phyloP scores from a whole-genome alignment of 1,140 invertebrate species.

The Bombus pascuorum region DNA sequence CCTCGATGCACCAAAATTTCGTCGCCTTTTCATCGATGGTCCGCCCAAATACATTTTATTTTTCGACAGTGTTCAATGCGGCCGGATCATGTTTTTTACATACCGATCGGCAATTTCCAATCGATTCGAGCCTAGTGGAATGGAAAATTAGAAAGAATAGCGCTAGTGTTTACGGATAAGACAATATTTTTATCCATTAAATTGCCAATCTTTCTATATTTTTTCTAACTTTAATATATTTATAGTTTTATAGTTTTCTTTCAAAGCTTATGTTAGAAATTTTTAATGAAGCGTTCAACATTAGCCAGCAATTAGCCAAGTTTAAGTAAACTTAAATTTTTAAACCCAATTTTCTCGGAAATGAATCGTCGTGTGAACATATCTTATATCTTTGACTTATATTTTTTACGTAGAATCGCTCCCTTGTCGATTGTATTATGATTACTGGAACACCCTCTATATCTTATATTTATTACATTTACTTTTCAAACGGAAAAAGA shows the following conservation, averaged over 20 bases:
- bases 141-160: slow-evolving; percentile 14
- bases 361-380: too few relatives aligned
- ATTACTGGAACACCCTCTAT: too few relatives aligned
- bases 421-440: too few relatives aligned
- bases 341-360: too few relatives aligned
- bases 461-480: background rate
- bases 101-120: slow-evolving; percentile 9
- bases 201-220: too few relatives aligned
- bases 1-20: slow-evolving; percentile 47
- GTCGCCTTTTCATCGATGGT: slow-evolving; percentile 41
- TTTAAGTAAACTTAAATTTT: too few relatives aligned
- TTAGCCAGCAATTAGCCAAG: too few relatives aligned
- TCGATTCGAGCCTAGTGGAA: slow-evolving; percentile 29
- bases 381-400: too few relatives aligned
- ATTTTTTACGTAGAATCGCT: too few relatives aligned
- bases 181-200: too few relatives aligned
- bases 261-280: too few relatives aligned
- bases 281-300: too few relatives aligned
- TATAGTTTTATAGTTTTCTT: background rate
- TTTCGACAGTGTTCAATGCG: background rate
- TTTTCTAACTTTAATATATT: background rate
- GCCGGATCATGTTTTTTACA: slow-evolving; percentile 7
- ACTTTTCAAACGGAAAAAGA: background rate
- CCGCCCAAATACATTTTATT: background rate
- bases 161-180: background rate